Base-by-base conservation (phyloP, 2,113 vertebrate genomes). In the Phocoena sinus region DNA sequence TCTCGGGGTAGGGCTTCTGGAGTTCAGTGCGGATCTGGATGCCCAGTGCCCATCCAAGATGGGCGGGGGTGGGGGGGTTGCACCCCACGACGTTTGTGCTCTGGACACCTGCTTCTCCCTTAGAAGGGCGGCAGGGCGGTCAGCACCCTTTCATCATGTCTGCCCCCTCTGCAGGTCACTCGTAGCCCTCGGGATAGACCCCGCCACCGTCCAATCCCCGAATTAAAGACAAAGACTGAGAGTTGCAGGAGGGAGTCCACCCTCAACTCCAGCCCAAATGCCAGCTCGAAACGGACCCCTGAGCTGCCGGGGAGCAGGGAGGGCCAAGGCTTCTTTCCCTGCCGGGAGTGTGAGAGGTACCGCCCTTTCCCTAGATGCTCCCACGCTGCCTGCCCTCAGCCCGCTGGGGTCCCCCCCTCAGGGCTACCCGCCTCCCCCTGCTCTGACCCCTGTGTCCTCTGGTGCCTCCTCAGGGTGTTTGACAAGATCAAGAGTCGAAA, bases 401-500 rank as follows among this genome's bases (percentile, higher is more conserved):
- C n/a, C 41, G 6, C 2, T 1, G 5, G 3, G 1, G 4, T n/a
- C 15, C 26, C n/a, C 4, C 33, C 56, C 38, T 18, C 4, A 0
- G 44, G n/a, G 53, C 3, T 3, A 0, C 13, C 5, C 0, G 0
- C 18, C 8, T 12, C 15, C 20, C 38, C 58, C 23, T 1, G 6
- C 77, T 56, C 83, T 94, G 67, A 93, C 38, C 5, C 20, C 2
- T 0, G 0, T 0, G 17, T 62, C 65, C 50, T 88, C 36, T 60
- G 73, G 14, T 79, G 58, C 33, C 60, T 87, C 92, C 33, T 21
- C 96, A 99, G 98, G 96, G 98, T 98, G 7, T 99, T 99, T 1
- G 97, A 98, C 95, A 99, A 98, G 94, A 96, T 99, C 73, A 98
- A 98, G 79, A 98, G 98, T 38, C 97, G 98, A 41, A 99, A 98